Evolutionary conservation across 2,113 vertebrate species (phyloP).

Genomic region (Gyps fulvus): DNA sequence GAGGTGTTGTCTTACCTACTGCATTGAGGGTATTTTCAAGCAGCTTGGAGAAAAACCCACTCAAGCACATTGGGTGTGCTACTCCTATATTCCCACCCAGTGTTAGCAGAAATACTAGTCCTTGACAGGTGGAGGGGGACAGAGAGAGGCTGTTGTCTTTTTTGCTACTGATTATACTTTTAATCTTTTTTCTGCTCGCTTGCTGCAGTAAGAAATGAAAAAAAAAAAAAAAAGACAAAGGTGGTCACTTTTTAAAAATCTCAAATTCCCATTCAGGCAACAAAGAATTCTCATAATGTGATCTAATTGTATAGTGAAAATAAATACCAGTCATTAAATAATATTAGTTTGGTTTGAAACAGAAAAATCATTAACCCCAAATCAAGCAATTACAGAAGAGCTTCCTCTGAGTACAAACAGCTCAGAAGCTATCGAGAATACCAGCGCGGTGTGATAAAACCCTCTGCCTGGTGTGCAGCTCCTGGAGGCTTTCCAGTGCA

Average conservation of each 20-base stretch:
- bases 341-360: background rate
- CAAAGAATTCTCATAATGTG: background rate
- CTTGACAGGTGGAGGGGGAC: background rate
- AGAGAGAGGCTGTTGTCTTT: background rate
- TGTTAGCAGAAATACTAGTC: background rate
- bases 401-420: background rate
- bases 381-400: background rate
- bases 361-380: background rate
- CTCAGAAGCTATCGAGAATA: background rate
- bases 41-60: background rate
- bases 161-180: background rate
- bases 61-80: background rate
- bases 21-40: background rate
- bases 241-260: background rate
- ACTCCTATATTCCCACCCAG: background rate
- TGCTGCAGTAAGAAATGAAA: background rate
- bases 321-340: background rate
- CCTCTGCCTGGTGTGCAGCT: background rate
- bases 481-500: constrained; percentile 6
- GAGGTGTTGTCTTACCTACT: background rate
- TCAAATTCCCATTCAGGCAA: background rate
- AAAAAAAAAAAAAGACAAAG: background rate
- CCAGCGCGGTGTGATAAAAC: rapidly evolving
- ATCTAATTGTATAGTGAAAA: background rate
- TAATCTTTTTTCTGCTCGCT: background rate